These are phyloP conservation scores for Sesamia nonagrioides DNA, from an alignment of 1,140 invertebrate genomes.

Conservation along the genomic window DNA sequence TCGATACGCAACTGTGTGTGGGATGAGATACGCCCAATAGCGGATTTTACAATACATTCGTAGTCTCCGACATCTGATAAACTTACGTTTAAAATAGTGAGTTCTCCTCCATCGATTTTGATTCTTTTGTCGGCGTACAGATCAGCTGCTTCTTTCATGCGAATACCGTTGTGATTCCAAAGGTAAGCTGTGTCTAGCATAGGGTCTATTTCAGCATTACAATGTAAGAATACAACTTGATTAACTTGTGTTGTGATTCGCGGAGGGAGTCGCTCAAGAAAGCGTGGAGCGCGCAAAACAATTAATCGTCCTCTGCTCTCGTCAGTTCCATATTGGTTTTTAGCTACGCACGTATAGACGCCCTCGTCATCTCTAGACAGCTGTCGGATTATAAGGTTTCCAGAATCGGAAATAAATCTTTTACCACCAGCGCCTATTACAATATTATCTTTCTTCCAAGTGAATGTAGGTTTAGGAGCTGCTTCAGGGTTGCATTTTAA, in stretches of 20 bases:
- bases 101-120: constrained; percentile 90
- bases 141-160: constrained; percentile 90
- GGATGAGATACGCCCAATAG: constrained; percentile 93
- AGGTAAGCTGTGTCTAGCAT: constrained; percentile 95
- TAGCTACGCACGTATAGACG: constrained; percentile 95
- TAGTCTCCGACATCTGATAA: constrained; percentile 96
- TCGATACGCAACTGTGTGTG: constrained; percentile 92
- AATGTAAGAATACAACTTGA: constrained; percentile 92
- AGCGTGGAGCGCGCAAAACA: constrained; percentile 93
- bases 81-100: constrained; percentile 94
- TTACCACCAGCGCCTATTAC: constrained; percentile 93
- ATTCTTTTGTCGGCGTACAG: constrained; percentile 81
- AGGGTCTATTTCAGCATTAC: constrained; percentile 93
- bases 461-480: constrained; percentile 95
- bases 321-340: constrained; percentile 94
- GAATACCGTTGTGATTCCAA: constrained; percentile 96
- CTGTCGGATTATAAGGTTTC: constrained; percentile 95
- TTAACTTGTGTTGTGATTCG: constrained; percentile 91
- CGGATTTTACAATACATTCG: constrained; percentile 95
- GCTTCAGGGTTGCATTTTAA: constrained; percentile 98
- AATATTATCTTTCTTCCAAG: constrained; percentile 97
- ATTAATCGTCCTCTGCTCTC: constrained; percentile 94
- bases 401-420: constrained; percentile 93
- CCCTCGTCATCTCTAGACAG: constrained; percentile 96
- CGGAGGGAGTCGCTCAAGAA: constrained; percentile 90